phyloP scores from a whole-genome alignment of 2,113 vertebrate species.

The Bufo bufo region DNA sequence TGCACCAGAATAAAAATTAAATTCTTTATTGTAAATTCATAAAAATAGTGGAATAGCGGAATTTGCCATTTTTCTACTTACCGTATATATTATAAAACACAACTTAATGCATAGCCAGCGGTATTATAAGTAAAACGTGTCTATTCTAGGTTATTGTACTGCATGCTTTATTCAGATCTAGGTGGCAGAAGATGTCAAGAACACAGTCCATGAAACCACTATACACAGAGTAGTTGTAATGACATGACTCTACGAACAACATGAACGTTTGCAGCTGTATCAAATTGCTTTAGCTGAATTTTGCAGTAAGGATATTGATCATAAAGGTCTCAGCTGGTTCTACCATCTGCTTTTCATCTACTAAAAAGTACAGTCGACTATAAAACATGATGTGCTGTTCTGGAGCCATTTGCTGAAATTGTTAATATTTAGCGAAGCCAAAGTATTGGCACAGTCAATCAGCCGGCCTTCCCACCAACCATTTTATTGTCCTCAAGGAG shows the following conservation, averaged over 20 bases:
- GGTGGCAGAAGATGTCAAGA: conserved; percentile 27
- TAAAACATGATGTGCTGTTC: conserved; percentile 47
- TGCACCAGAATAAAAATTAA: too few relatives aligned
- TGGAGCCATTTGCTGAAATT: conserved; percentile 39
- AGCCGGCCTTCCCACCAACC: conserved; percentile 16
- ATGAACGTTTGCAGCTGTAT: conserved; percentile 47
- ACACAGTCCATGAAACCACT: conserved; percentile 13
- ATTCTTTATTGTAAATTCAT: too few relatives aligned
- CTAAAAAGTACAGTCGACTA: conserved; percentile 37
- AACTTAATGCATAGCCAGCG: background rate
- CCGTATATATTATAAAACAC: too few relatives aligned
- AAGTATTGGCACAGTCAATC: conserved; percentile 23
- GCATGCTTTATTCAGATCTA: background rate
- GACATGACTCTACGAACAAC: conserved; percentile 44
- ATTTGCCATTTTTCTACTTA: too few relatives aligned
- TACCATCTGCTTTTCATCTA: conserved; percentile 45
- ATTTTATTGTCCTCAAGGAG: conserved; percentile 33
- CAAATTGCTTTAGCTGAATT: conserved; percentile 29
- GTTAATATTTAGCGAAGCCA: conserved; percentile 17
- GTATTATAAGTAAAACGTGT: background rate
- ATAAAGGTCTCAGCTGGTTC: conserved; percentile 42
- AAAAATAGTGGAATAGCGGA: too few relatives aligned
- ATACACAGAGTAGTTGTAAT: conserved; percentile 39
- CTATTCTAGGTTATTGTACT: background rate
- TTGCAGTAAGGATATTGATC: conserved; percentile 46